Conservation (phyloP, 2,888 invertebrate genomes). For the Autographa gamma region DNA sequence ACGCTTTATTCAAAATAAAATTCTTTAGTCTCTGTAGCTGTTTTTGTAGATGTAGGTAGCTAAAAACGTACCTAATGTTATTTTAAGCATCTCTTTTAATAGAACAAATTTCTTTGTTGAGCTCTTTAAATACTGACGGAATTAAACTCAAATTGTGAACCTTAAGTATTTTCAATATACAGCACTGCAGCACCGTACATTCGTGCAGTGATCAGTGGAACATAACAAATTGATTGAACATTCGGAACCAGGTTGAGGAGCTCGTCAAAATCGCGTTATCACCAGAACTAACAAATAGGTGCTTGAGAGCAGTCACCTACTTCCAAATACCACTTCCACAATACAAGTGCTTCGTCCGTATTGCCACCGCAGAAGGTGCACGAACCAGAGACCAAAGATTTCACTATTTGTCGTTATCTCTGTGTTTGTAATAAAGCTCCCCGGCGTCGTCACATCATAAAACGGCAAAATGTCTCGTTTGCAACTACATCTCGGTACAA, state of each 20-base stretch:
- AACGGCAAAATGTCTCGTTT: slow-evolving; percentile 66
- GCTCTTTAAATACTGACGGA: background rate
- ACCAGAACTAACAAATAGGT: slow-evolving; percentile 67
- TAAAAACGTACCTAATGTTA: slow-evolving; percentile 16
- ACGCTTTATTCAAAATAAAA: slow-evolving; percentile 14
- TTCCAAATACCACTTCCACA: slow-evolving; percentile 43
- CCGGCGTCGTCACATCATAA: slow-evolving; percentile 68
- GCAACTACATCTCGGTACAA: slow-evolving; percentile 54
- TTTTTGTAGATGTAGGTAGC: too few species aligned
- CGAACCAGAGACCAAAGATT: slow-evolving; percentile 32
- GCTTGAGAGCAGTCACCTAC: slow-evolving; percentile 47
- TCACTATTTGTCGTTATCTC: slow-evolving; percentile 51
- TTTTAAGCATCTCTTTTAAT: slow-evolving; percentile 8
- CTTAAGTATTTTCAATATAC: background rate
- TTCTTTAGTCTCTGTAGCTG: slow-evolving; percentile 3
- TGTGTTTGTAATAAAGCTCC: slow-evolving; percentile 67
- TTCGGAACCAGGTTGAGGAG: slow-evolving; percentile 56
- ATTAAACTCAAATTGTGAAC: background rate
- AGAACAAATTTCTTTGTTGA: slow-evolving; percentile 8
- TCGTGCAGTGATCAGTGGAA: slow-evolving; percentile 29
- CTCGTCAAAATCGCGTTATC: slow-evolving; percentile 80
- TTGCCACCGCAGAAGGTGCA: slow-evolving; percentile 58
- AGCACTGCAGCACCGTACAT: background rate
- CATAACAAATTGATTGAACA: slow-evolving; percentile 61
- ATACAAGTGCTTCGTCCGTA: slow-evolving; percentile 34